Conservation (phyloP, 2,113 vertebrate genomes). For the human region DNA sequence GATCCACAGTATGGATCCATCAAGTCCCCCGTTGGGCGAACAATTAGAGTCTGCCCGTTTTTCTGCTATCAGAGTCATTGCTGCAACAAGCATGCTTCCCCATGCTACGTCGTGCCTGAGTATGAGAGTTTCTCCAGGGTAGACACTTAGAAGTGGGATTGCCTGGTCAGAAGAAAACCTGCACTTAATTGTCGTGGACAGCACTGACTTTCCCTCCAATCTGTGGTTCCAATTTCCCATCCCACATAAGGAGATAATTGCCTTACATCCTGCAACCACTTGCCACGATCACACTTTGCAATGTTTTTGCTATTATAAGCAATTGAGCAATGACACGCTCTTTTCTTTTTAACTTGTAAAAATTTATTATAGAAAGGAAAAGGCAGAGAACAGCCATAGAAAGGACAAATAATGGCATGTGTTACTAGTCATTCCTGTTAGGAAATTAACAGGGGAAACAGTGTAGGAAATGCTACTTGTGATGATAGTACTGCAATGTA, state of each 20-base stretch:
- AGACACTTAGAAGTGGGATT: neutral
- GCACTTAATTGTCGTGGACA: neutral
- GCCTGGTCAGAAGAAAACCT: neutral
- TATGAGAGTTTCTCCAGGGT: neutral
- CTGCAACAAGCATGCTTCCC: neutral
- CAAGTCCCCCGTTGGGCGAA: too few relatives aligned
- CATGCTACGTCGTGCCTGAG: too few relatives aligned
- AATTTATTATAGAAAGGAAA: neutral
- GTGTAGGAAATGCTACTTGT: too few relatives aligned
- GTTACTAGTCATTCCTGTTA: neutral
- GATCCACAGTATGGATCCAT: too few relatives aligned
- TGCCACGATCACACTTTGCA: neutral
- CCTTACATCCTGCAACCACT: neutral
- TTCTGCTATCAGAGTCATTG: neutral
- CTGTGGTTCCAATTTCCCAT: neutral
- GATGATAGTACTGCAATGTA: neutral
- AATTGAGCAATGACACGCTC: accelerated
- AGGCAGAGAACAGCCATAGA: neutral
- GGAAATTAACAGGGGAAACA: neutral
- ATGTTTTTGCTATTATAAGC: neutral
- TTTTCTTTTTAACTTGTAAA: neutral
- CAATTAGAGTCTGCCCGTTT: neutral
- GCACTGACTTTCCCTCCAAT: neutral
- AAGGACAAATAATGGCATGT: neutral
- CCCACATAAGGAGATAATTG: accelerated